Percentiles rank a stretch among this genome's conserved stretches.
These are phyloP conservation scores for Oenanthe oenanthe DNA, from an alignment of 2,113 vertebrate species.

Conservation along the genomic window DNA sequence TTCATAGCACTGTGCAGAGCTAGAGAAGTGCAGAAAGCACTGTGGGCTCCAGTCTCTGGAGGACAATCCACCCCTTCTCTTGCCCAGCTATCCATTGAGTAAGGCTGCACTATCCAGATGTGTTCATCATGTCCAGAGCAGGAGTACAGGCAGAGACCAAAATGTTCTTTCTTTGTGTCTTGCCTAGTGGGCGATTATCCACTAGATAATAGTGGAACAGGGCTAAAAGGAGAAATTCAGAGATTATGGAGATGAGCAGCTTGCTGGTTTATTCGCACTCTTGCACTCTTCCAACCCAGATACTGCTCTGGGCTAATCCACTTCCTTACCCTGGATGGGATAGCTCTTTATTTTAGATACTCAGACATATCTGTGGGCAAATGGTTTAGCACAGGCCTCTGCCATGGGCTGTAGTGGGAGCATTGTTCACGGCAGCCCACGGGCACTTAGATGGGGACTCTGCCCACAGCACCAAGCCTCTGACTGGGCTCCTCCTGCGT, in stretches of 20 bases:
- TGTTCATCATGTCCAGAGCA: background rate
- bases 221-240: background rate
- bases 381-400: background rate
- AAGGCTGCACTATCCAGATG: background rate
- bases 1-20: background rate
- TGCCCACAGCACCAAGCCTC: background rate
- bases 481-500: conserved; percentile 23
- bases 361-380: background rate
- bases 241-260: background rate
- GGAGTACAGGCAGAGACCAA: background rate
- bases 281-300: background rate
- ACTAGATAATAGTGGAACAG: background rate
- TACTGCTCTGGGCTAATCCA: background rate
- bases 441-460: background rate
- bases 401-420: background rate
- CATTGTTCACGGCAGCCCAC: background rate
- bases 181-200: background rate
- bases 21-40: background rate
- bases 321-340: background rate
- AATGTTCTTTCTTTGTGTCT: background rate
- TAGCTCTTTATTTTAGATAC: background rate
- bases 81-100: background rate
- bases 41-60: background rate
- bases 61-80: background rate
- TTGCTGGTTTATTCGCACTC: background rate